These are phyloP conservation scores for Hipparchia sbordonii DNA, from an alignment of 2,888 invertebrate genomes.

Conservation along the genomic window DNA sequence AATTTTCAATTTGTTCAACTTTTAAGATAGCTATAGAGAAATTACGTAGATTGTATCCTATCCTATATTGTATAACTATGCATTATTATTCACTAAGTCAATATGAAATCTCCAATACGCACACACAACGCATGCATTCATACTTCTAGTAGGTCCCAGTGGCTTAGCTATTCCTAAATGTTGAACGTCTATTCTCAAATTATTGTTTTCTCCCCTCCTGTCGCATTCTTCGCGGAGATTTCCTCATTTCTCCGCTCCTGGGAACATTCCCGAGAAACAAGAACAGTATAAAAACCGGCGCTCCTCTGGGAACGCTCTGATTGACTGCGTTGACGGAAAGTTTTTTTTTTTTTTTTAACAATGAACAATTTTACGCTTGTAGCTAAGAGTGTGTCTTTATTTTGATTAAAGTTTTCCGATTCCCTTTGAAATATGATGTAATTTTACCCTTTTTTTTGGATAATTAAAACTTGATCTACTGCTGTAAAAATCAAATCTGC, in stretches of 20 bases:
- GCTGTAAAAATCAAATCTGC: too few relatives aligned
- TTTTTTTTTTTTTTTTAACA: slow-evolving; percentile 16
- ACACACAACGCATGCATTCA: slow-evolving; percentile 1
- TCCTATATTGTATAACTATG: too few relatives aligned
- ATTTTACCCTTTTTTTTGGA: too few relatives aligned
- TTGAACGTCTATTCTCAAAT: slow-evolving; percentile 43
- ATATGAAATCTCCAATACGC: too few relatives aligned
- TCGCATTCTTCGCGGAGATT: slow-evolving; percentile 59
- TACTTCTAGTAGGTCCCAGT: not conserved
- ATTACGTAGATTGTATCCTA: too few relatives aligned
- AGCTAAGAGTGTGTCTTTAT: too few relatives aligned
- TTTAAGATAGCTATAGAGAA: too few relatives aligned
- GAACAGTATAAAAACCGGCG: slow-evolving; percentile 53
- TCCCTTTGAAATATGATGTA: too few relatives aligned
- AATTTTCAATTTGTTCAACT: too few relatives aligned
- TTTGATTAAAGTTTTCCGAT: too few relatives aligned
- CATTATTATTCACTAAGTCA: not conserved
- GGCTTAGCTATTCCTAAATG: not conserved
- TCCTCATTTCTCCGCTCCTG: slow-evolving; percentile 46
- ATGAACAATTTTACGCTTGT: slow-evolving; percentile 31
- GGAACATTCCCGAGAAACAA: slow-evolving; percentile 52
- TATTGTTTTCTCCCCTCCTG: slow-evolving; percentile 48
- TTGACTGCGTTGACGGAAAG: slow-evolving; percentile 35
- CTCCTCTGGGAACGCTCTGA: slow-evolving; percentile 52
- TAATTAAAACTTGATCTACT: too few relatives aligned